Conservation (phyloP, 2,888 invertebrate genomes). For the Siphlonurus alternatus region DNA sequence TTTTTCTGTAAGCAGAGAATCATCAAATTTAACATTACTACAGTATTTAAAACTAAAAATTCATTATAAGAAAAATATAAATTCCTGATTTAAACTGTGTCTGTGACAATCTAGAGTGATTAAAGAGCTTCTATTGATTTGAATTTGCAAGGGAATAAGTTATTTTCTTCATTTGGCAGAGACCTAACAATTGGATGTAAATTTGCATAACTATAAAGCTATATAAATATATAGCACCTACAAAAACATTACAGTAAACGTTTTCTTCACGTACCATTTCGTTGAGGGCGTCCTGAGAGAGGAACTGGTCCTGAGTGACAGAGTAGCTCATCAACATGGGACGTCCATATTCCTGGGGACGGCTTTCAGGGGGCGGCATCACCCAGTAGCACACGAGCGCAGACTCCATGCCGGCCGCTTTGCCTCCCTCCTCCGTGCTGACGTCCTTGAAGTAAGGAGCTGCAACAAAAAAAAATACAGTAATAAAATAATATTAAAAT, state of each 20-base stretch:
- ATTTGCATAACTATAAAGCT: no score
- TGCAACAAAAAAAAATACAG: slow-evolving; percentile 26
- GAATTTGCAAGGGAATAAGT: no score
- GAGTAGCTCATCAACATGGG: slow-evolving; percentile 82
- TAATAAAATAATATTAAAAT: not conserved
- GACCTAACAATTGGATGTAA: not conserved
- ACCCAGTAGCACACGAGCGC: slow-evolving; percentile 84
- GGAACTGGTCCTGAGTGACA: slow-evolving; percentile 60
- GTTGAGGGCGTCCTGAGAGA: slow-evolving; percentile 63
- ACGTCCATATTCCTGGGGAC: slow-evolving; percentile 80
- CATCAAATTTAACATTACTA: no score
- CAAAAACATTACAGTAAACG: no score
- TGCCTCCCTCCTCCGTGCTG: slow-evolving; percentile 24
- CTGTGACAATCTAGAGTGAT: no score
- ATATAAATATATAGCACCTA: slow-evolving; percentile 5
- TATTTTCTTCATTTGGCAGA: no score
- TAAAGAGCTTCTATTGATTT: no score
- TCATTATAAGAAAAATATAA: no score
- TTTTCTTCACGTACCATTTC: slow-evolving; percentile 43
- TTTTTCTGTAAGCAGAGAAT: slow-evolving; percentile 38
- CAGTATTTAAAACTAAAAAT: no score
- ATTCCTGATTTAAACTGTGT: no score
- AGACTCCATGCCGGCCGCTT: slow-evolving; percentile 47
- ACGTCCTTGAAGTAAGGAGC: slow-evolving; percentile 65
- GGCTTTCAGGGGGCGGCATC: slow-evolving; percentile 85